Base-by-base conservation (phyloP, 2,888 invertebrate genomes). In the Labia minor region DNA sequence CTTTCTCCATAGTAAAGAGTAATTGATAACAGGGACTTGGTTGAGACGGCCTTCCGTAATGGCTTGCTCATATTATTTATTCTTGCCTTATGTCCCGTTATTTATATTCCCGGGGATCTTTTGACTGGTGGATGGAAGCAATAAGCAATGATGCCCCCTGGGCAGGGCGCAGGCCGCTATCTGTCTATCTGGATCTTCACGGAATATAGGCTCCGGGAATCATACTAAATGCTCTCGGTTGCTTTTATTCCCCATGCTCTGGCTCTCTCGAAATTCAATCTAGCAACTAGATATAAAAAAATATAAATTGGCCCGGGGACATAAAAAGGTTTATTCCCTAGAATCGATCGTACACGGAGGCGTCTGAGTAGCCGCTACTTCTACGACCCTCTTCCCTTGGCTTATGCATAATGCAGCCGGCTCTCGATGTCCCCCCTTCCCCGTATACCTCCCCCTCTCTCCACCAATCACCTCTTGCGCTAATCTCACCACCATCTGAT, bases 81-180 rank as follows among this genome's bases (percentile, higher is more conserved):
- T 49, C 49, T 49, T 49, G 49, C 49, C 49, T 49, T 49, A 49
- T 49, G 49, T 49, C 4, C 49, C 16, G 49, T 49, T 49, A 49
- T 49, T 49, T 49, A 49, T 49, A 49, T 49, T 49, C 49, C 49
- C 49, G 49, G 49, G 49, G 49, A 10, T 49, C 49, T 49, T 49
- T 49, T 49, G 49, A 49, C 49, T 49, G 49, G 2, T 49, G 49
- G 49, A 49, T 49, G 49, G 49, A 49, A 49, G 49, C 49, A 49
- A 49, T 49, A 49, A 49, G 49, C 49, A 49, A 49, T 49, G 49
- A 49, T 49, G 49, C 49, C 49, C 49, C 49, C 49, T 49, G 49
- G 49, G 49, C 49, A 49, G 49, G 49, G 49, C 49, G 11, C 14
- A 49, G 26, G 26, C 26, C 26, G 49, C 49, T 49, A 49, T 49